Evolutionary conservation across 2,888 invertebrate species (phyloP), one percentile per base, ranked within the genome.

Genomic region (Erynnis tages): DNA sequence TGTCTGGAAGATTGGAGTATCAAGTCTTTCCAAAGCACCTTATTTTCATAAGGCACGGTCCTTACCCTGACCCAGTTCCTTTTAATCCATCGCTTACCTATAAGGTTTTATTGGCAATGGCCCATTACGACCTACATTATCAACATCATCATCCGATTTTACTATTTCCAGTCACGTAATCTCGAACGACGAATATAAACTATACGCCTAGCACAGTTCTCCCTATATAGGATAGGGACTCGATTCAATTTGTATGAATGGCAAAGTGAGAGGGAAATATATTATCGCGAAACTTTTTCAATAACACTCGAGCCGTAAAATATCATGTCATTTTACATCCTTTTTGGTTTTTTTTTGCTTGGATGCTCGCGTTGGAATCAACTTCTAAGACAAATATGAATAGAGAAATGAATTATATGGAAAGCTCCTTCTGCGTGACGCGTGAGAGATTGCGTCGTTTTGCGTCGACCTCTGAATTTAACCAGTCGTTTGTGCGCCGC

Each of bases 101-200:
- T 87, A 88, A 88, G 85, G 84, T 88, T 87, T 88, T 88, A 88
- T 88, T 88, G 84, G 82, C 83, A 82, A 83, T 82, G 82, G 84
- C 85, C 87, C 82, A 87, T 89, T 85, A 87, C 85, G 82, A 83
- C 86, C 83, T 84, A 86, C 82, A 88, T 89, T 88, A 89, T 89
- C 88, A 89, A 87, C 85, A 86, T 88, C 87, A 87, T 87, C 88
- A 86, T 85, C 86, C 84, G 75, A 87, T 86, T 88, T 88, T 88
- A 88, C 87, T 89, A 87, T 88, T 88, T 87, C 88, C 78, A 88
- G 89, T 87, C 89, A 89, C 87, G 89, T 87, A 88, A 87, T 81
- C 82, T 80, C 75, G 78, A 83, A 84, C 82, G 80, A 78, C 76
- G 79, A 79, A 81, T 82, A 84, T 85, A 82, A 84, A 84, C 77